phyloP scores from a whole-genome alignment of 2,888 invertebrate genomes.

The Drosophila fulvimacula region DNA sequence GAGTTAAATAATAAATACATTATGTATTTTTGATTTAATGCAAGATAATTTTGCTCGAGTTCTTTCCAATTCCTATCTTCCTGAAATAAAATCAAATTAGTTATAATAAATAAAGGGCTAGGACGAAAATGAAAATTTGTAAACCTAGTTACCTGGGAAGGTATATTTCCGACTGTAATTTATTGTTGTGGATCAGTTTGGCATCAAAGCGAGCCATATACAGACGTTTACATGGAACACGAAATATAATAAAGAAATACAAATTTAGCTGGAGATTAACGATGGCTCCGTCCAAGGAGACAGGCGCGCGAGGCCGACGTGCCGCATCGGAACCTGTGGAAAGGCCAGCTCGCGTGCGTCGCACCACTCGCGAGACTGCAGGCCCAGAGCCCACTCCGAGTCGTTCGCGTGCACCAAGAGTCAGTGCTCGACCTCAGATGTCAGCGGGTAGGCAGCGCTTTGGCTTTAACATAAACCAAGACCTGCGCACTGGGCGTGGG shows the following conservation, averaged over 20 bases:
- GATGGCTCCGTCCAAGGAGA: background rate
- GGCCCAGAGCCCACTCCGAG: background rate
- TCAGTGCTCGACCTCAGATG: background rate
- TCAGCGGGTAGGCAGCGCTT: background rate
- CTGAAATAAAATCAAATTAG: no score
- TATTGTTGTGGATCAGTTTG: background rate
- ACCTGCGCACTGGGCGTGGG: background rate
- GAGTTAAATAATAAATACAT: no score
- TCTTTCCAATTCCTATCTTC: no score
- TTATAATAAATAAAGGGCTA: no score
- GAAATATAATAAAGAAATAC: background rate
- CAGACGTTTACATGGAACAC: constrained; percentile 5
- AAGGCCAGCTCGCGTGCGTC: background rate
- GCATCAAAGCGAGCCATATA: background rate
- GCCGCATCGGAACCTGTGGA: background rate
- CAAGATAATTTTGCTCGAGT: no score
- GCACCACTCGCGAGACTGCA: background rate
- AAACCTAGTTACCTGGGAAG: background rate
- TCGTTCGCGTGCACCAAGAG: background rate
- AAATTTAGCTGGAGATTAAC: background rate
- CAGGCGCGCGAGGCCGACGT: background rate
- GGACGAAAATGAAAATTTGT: no score
- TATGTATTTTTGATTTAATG: no score
- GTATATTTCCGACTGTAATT: background rate
- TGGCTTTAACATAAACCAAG: no score